Base-by-base conservation (phyloP, 2,888 invertebrate species). In the Tinea trinotella region DNA sequence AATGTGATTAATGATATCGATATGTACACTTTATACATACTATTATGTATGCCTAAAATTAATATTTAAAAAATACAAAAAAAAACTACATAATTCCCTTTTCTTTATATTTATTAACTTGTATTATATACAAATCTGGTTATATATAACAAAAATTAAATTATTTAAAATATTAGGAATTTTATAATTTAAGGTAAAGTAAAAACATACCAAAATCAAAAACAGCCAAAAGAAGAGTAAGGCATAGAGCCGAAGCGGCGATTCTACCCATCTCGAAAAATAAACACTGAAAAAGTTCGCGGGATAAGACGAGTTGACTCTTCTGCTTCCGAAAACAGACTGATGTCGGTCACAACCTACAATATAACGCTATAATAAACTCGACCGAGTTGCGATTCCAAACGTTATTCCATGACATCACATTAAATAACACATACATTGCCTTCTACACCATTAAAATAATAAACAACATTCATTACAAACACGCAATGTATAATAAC, bases 191-290 rank as follows among this genome's bases (percentile, higher is more conserved):
- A 36, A 34, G 19, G 46, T 24, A 20, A 35, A 55, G 55, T n/a
- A n/a, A 49, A 40, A 10, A 75, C 83, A 35, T 72, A 84, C 84
- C 84, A 52, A 78, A 64, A 66, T 82, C 76, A 49, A 84, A 64
- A 44, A 78, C 62, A 13, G 83, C 80, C 63, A 84, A 61, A 44
- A 84, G 60, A 49, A 81, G 67, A 57, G 71, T 76, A 53, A 83
- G 58, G 63, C 69, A 71, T 55, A 78, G 62, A 53, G 67, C 70
- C 53, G 64, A 61, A 53, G 65, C 61, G 63, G 66, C 73, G 70
- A 66, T 73, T 62, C 74, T 73, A 59, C 73, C 74, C 79, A 78
- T 81, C 62, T 61, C 74, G 58, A 61, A 59, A 24, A 40, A 7
- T 30, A 30, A 30, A 1, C 30, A 30, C 40, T 40, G 40, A 15